Evolutionary conservation across 2,888 invertebrate genomes (phyloP), one percentile per base, ranked within the genome.

Genomic region (Drosophila lutescens): DNA sequence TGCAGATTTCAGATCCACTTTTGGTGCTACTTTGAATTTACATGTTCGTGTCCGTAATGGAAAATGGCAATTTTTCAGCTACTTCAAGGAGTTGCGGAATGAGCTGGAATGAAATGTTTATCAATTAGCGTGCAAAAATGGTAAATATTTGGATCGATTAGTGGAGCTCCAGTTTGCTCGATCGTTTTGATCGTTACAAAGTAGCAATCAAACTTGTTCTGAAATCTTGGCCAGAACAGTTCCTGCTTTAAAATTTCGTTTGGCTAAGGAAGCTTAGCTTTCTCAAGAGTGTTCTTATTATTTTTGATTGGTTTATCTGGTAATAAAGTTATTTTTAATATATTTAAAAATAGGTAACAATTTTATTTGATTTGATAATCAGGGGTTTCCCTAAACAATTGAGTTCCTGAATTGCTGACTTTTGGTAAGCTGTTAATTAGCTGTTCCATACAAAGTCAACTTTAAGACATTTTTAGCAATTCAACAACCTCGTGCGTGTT

Each of bases 81-180:
- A 32, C 53, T 40, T 26, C 43, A 44, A 62, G 30, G 50, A 43
- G 63, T 15, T 32, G 59, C 47, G 47, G 47, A 59, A 34, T 38
- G 26, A 23, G 32, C 43, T 30, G 17, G 30, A 53, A 59, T 41
- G 47, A 62, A 61, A 61, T 66, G 65, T 54, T 54, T 65, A 66
- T 66, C 65, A 65, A 54, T 66, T 66, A 40, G 54, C 67, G 54
- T 54, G 46, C 38, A 66, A 66, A 40, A 53, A 65, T 46, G 53
- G 65, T 54, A 66, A 66, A 66, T 66, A 67, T 66, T 66, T 66
- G 65, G 46, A 54, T 47, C 44, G 67, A 66, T 66, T 65, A 34
- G 44, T 9, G 17, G 15, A 50, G 53, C 36, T 53, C 38, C 34
- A 38, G 65, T 38, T 47, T 23, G 36, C 20, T 20, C 34, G 30